Evolutionary conservation across 2,888 invertebrate genomes (phyloP).

Genomic region (Argyra leucocephala): DNA sequence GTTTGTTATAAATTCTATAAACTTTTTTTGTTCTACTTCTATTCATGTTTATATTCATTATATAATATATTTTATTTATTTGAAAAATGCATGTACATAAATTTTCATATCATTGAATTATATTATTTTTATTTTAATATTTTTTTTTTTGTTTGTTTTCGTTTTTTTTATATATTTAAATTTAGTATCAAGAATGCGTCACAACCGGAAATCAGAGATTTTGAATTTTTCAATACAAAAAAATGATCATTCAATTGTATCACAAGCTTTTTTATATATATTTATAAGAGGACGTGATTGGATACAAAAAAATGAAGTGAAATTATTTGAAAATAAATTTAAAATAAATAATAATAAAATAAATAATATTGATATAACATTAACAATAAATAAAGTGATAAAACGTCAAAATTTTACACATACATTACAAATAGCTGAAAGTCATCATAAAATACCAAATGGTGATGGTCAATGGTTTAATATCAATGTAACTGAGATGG

Average conservation of each 20-base stretch:
- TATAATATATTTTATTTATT: no score
- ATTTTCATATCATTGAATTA: no score
- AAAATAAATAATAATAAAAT: conserved; percentile 14
- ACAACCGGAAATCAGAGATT: conserved; percentile 36
- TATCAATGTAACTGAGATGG: conserved; percentile 63
- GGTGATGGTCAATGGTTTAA: conserved; percentile 53
- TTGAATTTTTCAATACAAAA: conserved; percentile 35
- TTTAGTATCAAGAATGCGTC: conserved; percentile 34
- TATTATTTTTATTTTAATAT: no score
- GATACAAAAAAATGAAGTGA: conserved; percentile 33
- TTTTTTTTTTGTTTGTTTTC: background rate
- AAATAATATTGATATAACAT: conserved; percentile 30
- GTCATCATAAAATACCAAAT: conserved; percentile 34
- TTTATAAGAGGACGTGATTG: conserved; percentile 39
- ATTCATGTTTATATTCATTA: no score
- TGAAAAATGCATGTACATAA: no score
- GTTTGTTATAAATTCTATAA: no score
- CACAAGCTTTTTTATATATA: conserved; percentile 35
- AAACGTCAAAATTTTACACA: conserved; percentile 31
- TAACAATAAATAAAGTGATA: conserved; percentile 34
- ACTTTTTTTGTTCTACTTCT: no score
- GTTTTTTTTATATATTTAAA: conserved; percentile 10
- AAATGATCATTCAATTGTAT: conserved; percentile 32
- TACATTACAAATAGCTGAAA: conserved; percentile 34
- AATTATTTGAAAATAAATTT: conserved; percentile 23